phyloP scores from a whole-genome alignment of 2,113 vertebrate genomes.

The Mola mola region DNA sequence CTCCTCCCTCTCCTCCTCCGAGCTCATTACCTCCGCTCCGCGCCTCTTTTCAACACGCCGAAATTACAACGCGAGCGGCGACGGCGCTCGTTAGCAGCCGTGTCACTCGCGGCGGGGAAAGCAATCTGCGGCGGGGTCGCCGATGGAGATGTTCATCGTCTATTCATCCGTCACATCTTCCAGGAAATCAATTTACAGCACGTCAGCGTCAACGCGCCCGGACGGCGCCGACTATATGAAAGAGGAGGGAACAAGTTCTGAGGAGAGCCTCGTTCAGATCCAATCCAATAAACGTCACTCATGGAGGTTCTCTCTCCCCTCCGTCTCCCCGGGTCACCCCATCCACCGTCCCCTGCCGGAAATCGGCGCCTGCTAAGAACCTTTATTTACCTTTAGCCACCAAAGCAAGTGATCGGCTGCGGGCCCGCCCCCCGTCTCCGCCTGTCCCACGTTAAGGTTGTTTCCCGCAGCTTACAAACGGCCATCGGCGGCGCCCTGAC shows the following conservation, averaged over 20 bases:
- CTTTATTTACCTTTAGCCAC: conserved; percentile 5
- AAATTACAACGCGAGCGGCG: conserved; percentile 81
- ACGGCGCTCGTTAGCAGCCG: conserved; percentile 81
- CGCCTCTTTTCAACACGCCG: conserved; percentile 70
- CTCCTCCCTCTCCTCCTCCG: conserved; percentile 21
- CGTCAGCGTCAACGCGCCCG: conserved; percentile 70
- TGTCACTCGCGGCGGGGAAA: conserved; percentile 81
- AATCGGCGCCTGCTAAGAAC: conserved; percentile 43
- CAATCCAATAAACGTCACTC: conserved; percentile 75
- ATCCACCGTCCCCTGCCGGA: conserved; percentile 36
- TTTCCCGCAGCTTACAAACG: no score
- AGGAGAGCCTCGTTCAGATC: conserved; percentile 61
- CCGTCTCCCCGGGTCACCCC: conserved; percentile 30
- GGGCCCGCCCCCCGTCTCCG: no score
- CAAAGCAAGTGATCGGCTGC: no score
- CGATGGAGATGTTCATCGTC: conserved; percentile 80
- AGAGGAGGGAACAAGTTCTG: conserved; percentile 57
- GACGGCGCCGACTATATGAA: conserved; percentile 67
- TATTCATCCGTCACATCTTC: conserved; percentile 83
- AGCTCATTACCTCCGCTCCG: conserved; percentile 75
- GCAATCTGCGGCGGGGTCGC: conserved; percentile 77
- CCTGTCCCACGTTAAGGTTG: no score
- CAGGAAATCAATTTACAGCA: conserved; percentile 82
- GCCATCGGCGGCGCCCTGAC: no score
- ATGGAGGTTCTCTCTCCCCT: conserved; percentile 29